Conservation (phyloP, 1,140 invertebrate genomes). For the Cyclargus thomasi region DNA sequence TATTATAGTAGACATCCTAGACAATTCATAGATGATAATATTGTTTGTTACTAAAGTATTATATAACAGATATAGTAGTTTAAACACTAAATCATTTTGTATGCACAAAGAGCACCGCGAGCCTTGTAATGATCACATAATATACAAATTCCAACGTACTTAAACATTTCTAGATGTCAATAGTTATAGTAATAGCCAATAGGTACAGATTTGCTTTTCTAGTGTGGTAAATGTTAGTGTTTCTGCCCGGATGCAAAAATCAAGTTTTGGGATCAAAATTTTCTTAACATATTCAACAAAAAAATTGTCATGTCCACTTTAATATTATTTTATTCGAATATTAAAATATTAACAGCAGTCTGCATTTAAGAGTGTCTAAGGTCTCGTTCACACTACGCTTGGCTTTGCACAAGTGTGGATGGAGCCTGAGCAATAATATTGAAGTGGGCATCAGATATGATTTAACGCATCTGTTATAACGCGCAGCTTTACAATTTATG, state of each 20-base stretch:
- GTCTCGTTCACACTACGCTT: not conserved
- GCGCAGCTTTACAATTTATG: slow-evolving; percentile 72
- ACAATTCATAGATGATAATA: slow-evolving; percentile 44
- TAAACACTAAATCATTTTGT: slow-evolving; percentile 31
- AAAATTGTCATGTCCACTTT: slow-evolving; percentile 29
- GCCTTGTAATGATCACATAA: slow-evolving; percentile 34
- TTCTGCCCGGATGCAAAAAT: slow-evolving; percentile 21
- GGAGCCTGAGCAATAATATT: slow-evolving; percentile 14
- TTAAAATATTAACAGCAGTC: not conserved
- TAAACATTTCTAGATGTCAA: slow-evolving; percentile 28
- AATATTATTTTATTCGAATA: slow-evolving; percentile 14
- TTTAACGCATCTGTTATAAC: slow-evolving; percentile 31
- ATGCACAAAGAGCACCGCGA: slow-evolving; percentile 40
- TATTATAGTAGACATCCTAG: slow-evolving; percentile 35
- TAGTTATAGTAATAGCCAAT: slow-evolving; percentile 37
- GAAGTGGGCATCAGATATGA: slow-evolving; percentile 24
- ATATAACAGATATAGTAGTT: slow-evolving; percentile 19
- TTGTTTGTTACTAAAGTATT: slow-evolving; percentile 47
- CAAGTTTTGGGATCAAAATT: slow-evolving; percentile 66
- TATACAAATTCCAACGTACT: slow-evolving; percentile 25
- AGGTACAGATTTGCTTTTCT: slow-evolving; percentile 35
- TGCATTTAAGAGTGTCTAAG: not conserved
- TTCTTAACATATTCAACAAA: slow-evolving; percentile 38
- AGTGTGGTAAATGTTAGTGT: slow-evolving; percentile 31
- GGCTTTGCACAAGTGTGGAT: not conserved